Base-by-base conservation (phyloP, 2,888 invertebrate species). In the Tetramorium bicarinatum region DNA sequence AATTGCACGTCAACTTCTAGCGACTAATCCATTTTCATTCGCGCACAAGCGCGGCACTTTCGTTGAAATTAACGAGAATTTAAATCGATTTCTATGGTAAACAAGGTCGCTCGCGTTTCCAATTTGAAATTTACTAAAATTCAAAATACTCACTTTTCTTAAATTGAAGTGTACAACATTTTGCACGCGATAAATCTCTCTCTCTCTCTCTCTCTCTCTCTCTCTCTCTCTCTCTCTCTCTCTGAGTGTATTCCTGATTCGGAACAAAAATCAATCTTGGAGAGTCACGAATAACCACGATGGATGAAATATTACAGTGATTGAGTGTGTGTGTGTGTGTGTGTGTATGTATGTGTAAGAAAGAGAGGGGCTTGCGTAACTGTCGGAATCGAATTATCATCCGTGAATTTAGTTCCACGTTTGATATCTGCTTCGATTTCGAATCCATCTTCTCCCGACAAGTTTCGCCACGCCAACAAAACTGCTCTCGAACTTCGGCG, bases 61-160 rank as follows among this genome's bases (percentile, higher is more conserved):
- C 79, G 76, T 72, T 67, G 44, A 79, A 85, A 85, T 89, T 89
- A 88, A 89, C 81, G 76, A 82, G 84, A 89, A 72, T 66, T 77
- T 71, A 85, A 89, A 89, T 89, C 84, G 79, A 88, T 85, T 84
- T 87, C 9, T 21, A 82, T 79, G 67, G 62, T 62, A 84, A 87
- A 83, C 75, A 82, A 85, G 66, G 18, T 69, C 34, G 34, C 44
- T 21, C 2, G 1, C 47, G n/a, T 21, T 64, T 7, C 25, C 21
- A 3, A 56, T 71, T 54, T 44, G 9, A 3, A 38, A 34, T 21
- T 69, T 47, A 18, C 4, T 21, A 9, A 59, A 59, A 47, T 21
- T 47, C 9, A 6, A 66, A 64, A 41, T 13, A 25, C 1, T 25
- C 34, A n/a, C 29, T 41, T 66, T 66, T 38, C 41, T 64, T n/a